A percentile compares a stretch with the other conserved stretches of the same genome.
Conservation (phyloP, 1,140 invertebrate species). For the Carcinoscorpius rotundicauda region DNA sequence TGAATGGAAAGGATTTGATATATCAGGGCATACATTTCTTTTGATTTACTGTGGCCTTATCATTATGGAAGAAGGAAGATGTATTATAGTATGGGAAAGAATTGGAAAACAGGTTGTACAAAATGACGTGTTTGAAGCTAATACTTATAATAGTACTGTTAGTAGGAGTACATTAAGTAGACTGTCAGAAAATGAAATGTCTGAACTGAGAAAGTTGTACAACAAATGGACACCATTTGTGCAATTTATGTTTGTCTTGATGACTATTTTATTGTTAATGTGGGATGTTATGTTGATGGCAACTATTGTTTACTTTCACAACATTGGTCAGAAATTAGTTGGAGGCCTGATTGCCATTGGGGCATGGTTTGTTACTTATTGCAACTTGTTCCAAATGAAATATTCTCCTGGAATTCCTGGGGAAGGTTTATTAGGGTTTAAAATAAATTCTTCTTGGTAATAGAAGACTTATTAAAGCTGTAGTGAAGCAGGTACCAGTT, state of each 20-base stretch:
- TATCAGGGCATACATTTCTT: conserved; percentile 91
- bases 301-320: conserved; percentile 90
- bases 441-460: too few species aligned
- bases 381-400: conserved; percentile 54
- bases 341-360: conserved; percentile 70
- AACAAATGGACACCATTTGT: conserved; percentile 68
- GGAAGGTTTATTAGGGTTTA: conserved; percentile 48
- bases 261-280: conserved; percentile 64
- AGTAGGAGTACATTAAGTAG: conserved; percentile 43
- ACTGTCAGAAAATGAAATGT: conserved; percentile 53
- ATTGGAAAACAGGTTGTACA: conserved; percentile 61
- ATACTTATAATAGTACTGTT: background rate
- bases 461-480: too few species aligned
- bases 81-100: conserved; percentile 77
- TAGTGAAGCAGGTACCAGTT: too few species aligned
- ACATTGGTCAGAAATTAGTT: conserved; percentile 85
- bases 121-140: conserved; percentile 46
- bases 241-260: conserved; percentile 57
- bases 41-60: conserved; percentile 82
- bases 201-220: conserved; percentile 54
- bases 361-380: conserved; percentile 85
- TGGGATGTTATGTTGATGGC: conserved; percentile 89
- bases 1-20: conserved; percentile 84
- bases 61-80: conserved; percentile 77
- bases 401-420: conserved; percentile 55